Conservation (phyloP, 2,797 vertebrate genomes). For the Hyperoplus lanceolatus region DNA sequence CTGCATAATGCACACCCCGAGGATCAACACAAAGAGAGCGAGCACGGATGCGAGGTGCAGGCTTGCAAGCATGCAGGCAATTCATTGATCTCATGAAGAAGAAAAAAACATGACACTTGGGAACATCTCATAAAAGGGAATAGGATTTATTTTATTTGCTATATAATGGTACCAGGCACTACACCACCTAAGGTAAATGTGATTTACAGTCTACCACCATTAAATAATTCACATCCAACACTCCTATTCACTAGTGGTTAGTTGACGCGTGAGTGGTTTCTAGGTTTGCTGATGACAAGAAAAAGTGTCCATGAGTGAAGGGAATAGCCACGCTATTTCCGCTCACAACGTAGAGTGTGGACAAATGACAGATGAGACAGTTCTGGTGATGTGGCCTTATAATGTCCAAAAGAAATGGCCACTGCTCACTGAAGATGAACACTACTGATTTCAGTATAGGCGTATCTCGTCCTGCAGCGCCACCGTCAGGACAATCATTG, state of each 20-base stretch:
- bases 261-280: conserved; percentile 72
- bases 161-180: conserved; percentile 63
- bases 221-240: conserved; percentile 75
- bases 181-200: conserved; percentile 63
- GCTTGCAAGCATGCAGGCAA: background rate
- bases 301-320: conserved; percentile 34
- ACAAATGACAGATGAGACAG: conserved; percentile 18
- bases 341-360: conserved; percentile 20
- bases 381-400: background rate
- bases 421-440: background rate
- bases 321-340: conserved; percentile 33
- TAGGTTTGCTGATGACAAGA: conserved; percentile 56
- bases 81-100: conserved; percentile 29
- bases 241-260: conserved; percentile 80
- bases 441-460: background rate
- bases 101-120: conserved; percentile 46
- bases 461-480: conserved; percentile 39
- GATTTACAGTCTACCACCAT: conserved; percentile 62
- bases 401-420: background rate
- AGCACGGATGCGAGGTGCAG: background rate
- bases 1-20: conserved; percentile 1
- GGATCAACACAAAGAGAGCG: background rate
- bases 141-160: conserved; percentile 69
- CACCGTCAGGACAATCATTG: conserved; percentile 35
- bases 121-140: conserved; percentile 52